Conservation (phyloP, 2,888 invertebrate species). For the Clitarchus hookeri region DNA sequence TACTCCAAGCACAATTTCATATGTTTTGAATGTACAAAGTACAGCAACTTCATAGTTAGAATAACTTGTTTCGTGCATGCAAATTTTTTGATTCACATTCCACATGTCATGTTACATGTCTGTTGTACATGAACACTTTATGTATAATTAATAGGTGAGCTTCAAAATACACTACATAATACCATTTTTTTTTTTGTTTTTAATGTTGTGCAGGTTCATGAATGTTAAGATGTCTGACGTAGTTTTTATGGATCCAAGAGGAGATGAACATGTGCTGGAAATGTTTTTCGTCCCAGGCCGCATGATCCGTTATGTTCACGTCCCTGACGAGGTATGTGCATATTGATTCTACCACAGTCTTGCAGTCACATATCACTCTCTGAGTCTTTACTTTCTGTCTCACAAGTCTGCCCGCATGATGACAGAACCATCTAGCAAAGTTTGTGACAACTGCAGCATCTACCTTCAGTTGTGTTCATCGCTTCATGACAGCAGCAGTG, state of each 20-base stretch:
- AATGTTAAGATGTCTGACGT: conserved; percentile 68
- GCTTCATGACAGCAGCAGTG: conserved; percentile 57
- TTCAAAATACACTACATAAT: too few species aligned
- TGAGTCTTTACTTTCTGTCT: neutral
- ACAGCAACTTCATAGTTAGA: too few species aligned
- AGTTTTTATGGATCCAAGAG: conserved; percentile 65
- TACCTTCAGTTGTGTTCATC: conserved; percentile 56
- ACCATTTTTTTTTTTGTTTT: too few species aligned
- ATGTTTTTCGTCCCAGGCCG: conserved; percentile 66
- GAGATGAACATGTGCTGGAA: conserved; percentile 64
- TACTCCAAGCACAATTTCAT: too few species aligned
- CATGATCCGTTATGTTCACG: conserved; percentile 70
- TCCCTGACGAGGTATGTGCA: conserved; percentile 58
- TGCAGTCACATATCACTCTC: conserved; percentile 10
- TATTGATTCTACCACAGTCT: conserved; percentile 16
- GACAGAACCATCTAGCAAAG: conserved; percentile 4
- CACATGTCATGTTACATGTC: too few species aligned
- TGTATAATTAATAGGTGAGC: too few species aligned
- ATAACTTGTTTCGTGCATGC: too few species aligned
- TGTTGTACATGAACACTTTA: too few species aligned
- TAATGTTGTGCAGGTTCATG: conserved; percentile 60
- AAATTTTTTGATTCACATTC: too few species aligned
- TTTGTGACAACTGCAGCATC: neutral
- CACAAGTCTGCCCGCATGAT: conserved; percentile 21
- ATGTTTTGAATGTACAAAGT: too few species aligned